These are phyloP conservation scores for Emydoidea blandingii DNA, from an alignment of 2,797 vertebrate species.

Conservation along the genomic window DNA sequence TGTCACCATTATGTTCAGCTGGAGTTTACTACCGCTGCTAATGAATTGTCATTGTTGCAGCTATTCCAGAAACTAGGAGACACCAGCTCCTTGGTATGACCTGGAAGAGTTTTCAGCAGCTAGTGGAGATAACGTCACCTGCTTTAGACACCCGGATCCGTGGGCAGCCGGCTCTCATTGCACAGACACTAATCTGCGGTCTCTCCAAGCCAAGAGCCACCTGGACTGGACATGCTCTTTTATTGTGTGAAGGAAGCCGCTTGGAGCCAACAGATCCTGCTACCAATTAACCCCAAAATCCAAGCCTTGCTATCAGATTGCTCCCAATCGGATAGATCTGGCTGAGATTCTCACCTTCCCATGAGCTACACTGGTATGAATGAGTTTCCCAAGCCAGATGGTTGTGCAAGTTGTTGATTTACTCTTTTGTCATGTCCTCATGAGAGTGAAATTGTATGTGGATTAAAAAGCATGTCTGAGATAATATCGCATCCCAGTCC, in stretches of 20 bases:
- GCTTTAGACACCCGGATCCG: not conserved
- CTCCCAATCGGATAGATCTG: not conserved
- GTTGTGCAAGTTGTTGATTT: not conserved
- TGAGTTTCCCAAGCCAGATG: accelerated
- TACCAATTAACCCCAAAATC: not conserved
- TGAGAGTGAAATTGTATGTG: not conserved
- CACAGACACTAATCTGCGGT: not conserved
- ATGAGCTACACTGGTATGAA: not conserved
- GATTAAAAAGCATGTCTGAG: not conserved
- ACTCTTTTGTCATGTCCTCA: not conserved
- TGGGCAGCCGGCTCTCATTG: accelerated
- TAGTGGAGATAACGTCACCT: not conserved
- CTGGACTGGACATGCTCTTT: not conserved
- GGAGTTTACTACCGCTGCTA: not conserved
- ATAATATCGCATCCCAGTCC: accelerated
- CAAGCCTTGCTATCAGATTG: not conserved
- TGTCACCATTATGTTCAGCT: accelerated
- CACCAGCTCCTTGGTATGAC: conserved; percentile 86
- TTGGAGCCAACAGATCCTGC: not conserved
- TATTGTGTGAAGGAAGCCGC: not conserved
- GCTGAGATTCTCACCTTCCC: not conserved
- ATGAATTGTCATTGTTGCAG: conserved; percentile 69
- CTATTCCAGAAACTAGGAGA: conserved; percentile 83
- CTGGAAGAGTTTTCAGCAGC: not conserved
- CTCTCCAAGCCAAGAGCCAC: not conserved